Evolutionary conservation across 2,113 vertebrate genomes (phyloP).

Genomic region (Myanophis thanlyinensis): DNA sequence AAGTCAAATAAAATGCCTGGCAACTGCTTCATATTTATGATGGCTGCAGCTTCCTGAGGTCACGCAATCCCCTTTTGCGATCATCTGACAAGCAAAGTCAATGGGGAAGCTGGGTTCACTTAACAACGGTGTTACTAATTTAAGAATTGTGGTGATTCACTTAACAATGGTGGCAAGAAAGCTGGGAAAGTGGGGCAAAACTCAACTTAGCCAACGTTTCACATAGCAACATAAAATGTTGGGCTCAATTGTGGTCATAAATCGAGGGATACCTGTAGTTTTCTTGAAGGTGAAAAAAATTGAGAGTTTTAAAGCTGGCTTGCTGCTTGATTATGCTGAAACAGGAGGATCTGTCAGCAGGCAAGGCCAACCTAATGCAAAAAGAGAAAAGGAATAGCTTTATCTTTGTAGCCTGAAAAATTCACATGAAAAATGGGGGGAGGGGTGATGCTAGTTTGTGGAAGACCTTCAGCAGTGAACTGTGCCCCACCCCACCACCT

Average conservation of each 20-base stretch:
- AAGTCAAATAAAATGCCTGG: accelerated
- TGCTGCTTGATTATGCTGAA: neutral
- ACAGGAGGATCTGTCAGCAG: neutral
- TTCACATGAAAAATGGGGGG: neutral
- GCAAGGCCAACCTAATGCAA: neutral
- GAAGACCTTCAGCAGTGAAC: neutral
- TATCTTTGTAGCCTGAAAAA: neutral
- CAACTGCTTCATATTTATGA: too few species aligned
- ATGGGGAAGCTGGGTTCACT: neutral
- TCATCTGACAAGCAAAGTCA: too few species aligned
- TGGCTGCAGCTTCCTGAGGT: too few species aligned
- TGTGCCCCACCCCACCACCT: too few species aligned
- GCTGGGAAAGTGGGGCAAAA: neutral
- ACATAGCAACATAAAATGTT: too few species aligned
- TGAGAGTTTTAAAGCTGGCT: neutral
- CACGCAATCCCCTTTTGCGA: too few species aligned
- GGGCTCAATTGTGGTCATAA: neutral
- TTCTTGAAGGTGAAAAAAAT: neutral
- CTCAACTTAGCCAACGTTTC: neutral
- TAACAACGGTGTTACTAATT: too few species aligned
- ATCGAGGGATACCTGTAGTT: neutral
- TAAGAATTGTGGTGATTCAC: neutral
- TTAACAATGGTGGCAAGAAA: neutral
- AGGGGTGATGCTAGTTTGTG: neutral
- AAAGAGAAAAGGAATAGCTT: neutral